Conservation (phyloP, 2,888 invertebrate genomes). For the Sabatieria punctata region DNA sequence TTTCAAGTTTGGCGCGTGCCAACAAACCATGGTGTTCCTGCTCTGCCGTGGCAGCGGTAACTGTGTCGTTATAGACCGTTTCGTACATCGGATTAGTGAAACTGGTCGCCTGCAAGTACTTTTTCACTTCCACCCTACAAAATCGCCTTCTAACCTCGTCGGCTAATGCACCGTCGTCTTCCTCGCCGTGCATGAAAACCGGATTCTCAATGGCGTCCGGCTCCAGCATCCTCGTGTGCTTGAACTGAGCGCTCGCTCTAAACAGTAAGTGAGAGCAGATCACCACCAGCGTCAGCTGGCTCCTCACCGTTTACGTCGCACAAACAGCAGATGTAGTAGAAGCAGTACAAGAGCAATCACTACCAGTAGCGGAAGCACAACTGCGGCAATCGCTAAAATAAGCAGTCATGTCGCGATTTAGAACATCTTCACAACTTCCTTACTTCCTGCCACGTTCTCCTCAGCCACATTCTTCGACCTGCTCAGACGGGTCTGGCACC, state of each 20-base stretch:
- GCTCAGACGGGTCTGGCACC: too few species aligned
- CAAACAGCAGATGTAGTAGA: background rate
- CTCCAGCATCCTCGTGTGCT: slow-evolving; percentile 5
- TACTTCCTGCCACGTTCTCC: background rate
- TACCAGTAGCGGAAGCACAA: slow-evolving; percentile 1
- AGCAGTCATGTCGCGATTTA: background rate
- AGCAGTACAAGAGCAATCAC: background rate
- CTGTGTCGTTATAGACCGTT: slow-evolving; percentile 17
- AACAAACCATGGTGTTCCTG: background rate
- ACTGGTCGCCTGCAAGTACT: slow-evolving; percentile 12
- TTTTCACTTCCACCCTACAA: too few species aligned
- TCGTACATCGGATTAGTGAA: slow-evolving; percentile 19
- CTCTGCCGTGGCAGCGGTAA: slow-evolving; percentile 9
- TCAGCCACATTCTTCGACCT: too few species aligned
- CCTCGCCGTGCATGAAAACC: slow-evolving; percentile 4
- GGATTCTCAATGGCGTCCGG: slow-evolving; percentile 7
- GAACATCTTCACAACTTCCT: background rate
- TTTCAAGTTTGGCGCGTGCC: background rate
- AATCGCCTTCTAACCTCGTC: too few species aligned
- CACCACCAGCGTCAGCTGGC: background rate
- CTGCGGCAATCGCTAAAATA: background rate
- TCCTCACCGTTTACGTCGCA: slow-evolving; percentile 1
- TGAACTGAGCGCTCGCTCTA: slow-evolving; percentile 1
- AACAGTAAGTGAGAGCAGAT: background rate
- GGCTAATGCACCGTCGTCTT: slow-evolving; percentile 1